Evolutionary conservation across 2,888 invertebrate genomes (phyloP).

Genomic region (Timema cristinae): DNA sequence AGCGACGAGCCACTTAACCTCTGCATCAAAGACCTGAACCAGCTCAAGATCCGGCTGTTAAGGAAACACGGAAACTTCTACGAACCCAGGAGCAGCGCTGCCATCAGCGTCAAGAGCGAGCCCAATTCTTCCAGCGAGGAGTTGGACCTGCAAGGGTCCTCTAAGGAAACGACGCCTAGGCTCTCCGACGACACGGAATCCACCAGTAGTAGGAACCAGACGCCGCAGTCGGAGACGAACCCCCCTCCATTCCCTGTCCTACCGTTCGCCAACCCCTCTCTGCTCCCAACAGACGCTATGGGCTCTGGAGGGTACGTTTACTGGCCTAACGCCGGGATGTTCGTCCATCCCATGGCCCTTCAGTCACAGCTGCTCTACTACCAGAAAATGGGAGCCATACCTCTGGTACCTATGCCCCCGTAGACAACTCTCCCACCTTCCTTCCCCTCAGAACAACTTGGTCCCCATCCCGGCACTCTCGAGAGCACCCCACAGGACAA

Average conservation of each 20-base stretch:
- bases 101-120: conserved; percentile 23
- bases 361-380: conserved; percentile 71
- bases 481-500: neutral
- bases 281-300: conserved; percentile 4
- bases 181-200: conserved; percentile 15
- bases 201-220: conserved; percentile 6
- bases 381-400: conserved; percentile 61
- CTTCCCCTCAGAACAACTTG: conserved; percentile 16
- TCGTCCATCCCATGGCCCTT: conserved; percentile 69
- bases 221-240: conserved; percentile 8
- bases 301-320: conserved; percentile 52
- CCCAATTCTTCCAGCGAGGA: conserved; percentile 23
- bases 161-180: conserved; percentile 8
- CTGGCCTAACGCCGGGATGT: conserved; percentile 67
- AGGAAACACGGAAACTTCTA: conserved; percentile 61
- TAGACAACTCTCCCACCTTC: conserved; percentile 18
- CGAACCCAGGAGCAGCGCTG: conserved; percentile 41
- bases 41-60: conserved; percentile 58
- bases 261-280: conserved; percentile 1
- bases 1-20: conserved; percentile 29
- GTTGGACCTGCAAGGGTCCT: conserved; percentile 12
- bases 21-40: conserved; percentile 29
- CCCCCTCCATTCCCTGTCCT: neutral
- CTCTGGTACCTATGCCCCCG: conserved; percentile 24
- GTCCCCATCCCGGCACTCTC: conserved; percentile 28